Evolutionary conservation across 2,797 vertebrate species (phyloP), one percentile per base, ranked within the genome.

Genomic region (Rhabdophis nuchalis): DNA sequence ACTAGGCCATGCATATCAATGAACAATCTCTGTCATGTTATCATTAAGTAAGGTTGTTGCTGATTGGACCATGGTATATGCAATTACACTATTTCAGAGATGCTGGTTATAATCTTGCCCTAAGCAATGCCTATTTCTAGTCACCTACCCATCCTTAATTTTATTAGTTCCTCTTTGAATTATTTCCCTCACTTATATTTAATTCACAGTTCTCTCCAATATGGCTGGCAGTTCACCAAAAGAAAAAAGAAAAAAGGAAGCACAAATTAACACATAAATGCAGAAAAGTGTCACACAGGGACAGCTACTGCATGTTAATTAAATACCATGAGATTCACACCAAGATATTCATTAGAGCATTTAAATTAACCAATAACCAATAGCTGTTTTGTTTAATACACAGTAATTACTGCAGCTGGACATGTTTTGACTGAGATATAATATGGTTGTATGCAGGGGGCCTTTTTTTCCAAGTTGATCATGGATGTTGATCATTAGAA

Each of bases 291-390:
- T 91, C 92, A 93, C 92, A 93, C 89, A 93, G 92, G 92, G 92
- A 93, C 68, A 93, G 92, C 89, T 91, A 88, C 89, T 88, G 92
- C 92, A 93, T 93, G 92, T 93, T 93, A 93, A 93, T 93, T 93
- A 93, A 93, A 93, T 93, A 91, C 89, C 86, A 93, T 56, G 64
- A 93, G 92, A 93, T 93, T 93, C 89, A 88, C 92, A 93, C 92
- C 86, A 93, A 93, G 92, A 93, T 93, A 93, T 93, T 93, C 92
- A 93, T 93, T 93, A 93, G 86, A 91, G 89, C 86, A 93, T 93
- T 93, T 93, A 93, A 93, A 93, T 91, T 90, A 93, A 93, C 92
- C 92, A 93, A 93, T 93, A 93, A 91, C 92, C 89, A 93, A 93
- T 93, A 88, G 92, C 92, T 93, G 86, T 93, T 93, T 93, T 93